Percentiles rank a stretch among this genome's conserved stretches.
phyloP scores from a whole-genome alignment of 2,113 vertebrate species.

The Semnornis frantzii region DNA sequence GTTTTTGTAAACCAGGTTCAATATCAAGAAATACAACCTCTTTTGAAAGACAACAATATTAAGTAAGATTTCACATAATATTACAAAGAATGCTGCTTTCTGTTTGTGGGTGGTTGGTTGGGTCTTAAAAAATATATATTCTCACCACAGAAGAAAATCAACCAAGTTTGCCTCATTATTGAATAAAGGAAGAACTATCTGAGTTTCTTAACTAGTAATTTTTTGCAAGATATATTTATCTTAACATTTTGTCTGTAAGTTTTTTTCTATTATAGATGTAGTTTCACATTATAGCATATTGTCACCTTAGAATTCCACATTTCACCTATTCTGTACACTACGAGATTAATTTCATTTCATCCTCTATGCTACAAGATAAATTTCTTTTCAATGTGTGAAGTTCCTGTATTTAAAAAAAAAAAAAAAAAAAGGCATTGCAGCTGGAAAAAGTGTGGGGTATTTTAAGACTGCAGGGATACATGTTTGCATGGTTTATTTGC shows the following conservation, averaged over 20 bases:
- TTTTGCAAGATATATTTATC: neutral
- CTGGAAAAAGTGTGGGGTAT: neutral
- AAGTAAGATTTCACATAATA: neutral
- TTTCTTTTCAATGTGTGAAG: neutral
- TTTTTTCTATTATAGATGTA: neutral
- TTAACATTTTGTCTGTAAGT: neutral
- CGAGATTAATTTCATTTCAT: neutral
- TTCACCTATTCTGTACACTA: neutral
- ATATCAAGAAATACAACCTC: neutral
- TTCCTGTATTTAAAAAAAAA: neutral
- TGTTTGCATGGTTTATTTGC: neutral
- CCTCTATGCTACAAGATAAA: neutral
- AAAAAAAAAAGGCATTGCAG: rapidly evolving
- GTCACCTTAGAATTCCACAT: neutral
- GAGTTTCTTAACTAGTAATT: neutral
- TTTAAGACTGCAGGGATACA: neutral
- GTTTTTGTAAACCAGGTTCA: neutral
- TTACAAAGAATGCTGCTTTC: neutral
- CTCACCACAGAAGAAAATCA: neutral
- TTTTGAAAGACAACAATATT: neutral
- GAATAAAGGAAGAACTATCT: neutral
- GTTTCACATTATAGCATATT: neutral
- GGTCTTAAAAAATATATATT: neutral
- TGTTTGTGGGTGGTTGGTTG: neutral
- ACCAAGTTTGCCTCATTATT: neutral